Conservation (phyloP, 2,113 vertebrate species). For the Lophotis ruficrista region DNA sequence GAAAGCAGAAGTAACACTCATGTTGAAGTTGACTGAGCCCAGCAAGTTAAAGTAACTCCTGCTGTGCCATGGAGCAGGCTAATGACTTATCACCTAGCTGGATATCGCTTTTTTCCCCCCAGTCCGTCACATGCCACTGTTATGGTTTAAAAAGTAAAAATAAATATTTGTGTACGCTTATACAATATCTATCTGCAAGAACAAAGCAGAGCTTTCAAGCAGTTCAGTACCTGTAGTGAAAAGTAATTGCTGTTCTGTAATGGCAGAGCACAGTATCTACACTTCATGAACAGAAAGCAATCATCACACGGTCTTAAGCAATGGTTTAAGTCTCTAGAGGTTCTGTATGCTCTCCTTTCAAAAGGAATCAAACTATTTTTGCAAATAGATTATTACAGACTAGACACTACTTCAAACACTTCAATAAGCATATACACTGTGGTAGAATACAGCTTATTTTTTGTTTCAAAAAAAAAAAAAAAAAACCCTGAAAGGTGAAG, state of each 20-base stretch:
- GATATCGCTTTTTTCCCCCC: rapidly evolving
- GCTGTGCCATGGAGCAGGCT: neutral
- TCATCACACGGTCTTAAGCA: rapidly evolving
- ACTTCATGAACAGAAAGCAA: neutral
- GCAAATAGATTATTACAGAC: neutral
- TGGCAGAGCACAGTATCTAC: neutral
- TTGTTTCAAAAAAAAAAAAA: neutral
- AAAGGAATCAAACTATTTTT: neutral
- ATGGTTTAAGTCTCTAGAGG: neutral
- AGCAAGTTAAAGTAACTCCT: neutral
- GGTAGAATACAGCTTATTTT: neutral
- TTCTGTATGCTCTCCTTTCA: neutral
- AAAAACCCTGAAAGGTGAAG: neutral
- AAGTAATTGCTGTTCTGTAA: neutral
- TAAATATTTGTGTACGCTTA: neutral
- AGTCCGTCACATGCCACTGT: neutral
- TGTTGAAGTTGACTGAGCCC: neutral
- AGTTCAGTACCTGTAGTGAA: neutral
- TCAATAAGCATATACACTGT: neutral
- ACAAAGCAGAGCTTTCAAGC: neutral
- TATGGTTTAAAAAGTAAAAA: neutral
- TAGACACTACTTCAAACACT: neutral
- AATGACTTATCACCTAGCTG: neutral
- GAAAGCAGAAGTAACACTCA: slow-evolving; percentile 14
- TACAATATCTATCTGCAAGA: neutral